Conservation (phyloP, 2,797 vertebrate species). For the Diglossa cyanea region DNA sequence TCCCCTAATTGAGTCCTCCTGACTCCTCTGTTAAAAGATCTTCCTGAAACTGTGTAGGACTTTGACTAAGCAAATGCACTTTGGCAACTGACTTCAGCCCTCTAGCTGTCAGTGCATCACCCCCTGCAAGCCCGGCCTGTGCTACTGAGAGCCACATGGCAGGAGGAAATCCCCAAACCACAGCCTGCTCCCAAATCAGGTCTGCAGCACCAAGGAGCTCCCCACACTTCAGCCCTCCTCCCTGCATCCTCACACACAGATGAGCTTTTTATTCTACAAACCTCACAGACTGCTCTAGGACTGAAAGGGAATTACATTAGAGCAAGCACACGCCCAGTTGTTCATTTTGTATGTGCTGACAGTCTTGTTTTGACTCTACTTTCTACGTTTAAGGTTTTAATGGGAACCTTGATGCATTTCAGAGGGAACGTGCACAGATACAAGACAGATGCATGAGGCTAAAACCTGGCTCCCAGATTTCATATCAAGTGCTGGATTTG, state of each 20-base stretch:
- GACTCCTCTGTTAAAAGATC: background rate
- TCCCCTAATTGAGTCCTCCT: slow-evolving; percentile 1
- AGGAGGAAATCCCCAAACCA: background rate
- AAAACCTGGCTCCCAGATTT: slow-evolving; percentile 28
- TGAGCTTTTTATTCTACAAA: background rate
- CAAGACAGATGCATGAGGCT: slow-evolving; percentile 19
- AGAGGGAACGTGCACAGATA: background rate
- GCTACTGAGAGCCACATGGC: background rate
- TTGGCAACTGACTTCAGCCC: background rate
- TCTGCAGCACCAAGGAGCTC: background rate
- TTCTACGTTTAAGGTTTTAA: slow-evolving; percentile 36
- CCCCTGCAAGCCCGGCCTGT: background rate
- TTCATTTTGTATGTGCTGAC: slow-evolving; percentile 24
- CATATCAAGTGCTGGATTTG: slow-evolving; percentile 38
- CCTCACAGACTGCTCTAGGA: background rate
- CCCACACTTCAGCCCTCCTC: background rate
- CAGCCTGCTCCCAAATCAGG: background rate
- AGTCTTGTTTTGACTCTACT: slow-evolving; percentile 30
- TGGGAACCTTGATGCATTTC: slow-evolving; percentile 53
- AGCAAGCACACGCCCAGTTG: background rate
- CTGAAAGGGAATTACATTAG: background rate
- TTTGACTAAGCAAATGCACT: background rate
- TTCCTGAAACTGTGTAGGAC: background rate
- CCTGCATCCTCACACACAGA: background rate
- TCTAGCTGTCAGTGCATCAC: background rate